Conservation (phyloP, 2,113 vertebrate species). For the Uria aalge region DNA sequence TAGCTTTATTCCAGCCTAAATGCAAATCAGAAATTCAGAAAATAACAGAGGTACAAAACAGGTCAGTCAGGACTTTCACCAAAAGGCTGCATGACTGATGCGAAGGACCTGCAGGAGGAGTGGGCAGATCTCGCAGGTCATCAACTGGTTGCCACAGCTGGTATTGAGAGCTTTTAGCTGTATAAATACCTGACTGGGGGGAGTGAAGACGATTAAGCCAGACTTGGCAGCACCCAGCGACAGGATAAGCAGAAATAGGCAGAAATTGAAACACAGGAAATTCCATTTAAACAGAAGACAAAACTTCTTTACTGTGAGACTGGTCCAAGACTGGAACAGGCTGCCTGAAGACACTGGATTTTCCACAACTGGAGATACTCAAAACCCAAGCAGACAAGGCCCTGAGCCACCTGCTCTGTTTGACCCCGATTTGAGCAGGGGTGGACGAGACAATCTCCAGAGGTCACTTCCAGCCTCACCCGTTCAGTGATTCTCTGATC, state of each 20-base stretch:
- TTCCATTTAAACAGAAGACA: not conserved
- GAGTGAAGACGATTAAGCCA: no score
- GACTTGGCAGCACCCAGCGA: not conserved
- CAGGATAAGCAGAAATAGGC: not conserved
- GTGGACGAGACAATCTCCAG: not conserved
- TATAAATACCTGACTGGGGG: not conserved
- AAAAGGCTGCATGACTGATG: fast-evolving
- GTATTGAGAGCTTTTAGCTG: not conserved
- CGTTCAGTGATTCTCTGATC: not conserved
- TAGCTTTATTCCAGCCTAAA: not conserved
- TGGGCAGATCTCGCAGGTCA: not conserved
- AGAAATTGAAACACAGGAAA: not conserved
- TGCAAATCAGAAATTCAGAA: not conserved
- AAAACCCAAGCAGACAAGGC: not conserved
- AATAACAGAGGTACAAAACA: not conserved
- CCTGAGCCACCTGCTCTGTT: not conserved
- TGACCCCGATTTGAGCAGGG: not conserved
- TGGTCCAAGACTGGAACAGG: not conserved
- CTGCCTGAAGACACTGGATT: not conserved
- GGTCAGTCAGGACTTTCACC: not conserved
- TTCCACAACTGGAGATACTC: not conserved
- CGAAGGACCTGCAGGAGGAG: not conserved
- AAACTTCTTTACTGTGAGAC: not conserved
- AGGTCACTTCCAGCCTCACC: not conserved
- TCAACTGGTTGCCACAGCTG: not conserved